phyloP scores from a whole-genome alignment of 2,888 invertebrate species.

The Clostera curtula region DNA sequence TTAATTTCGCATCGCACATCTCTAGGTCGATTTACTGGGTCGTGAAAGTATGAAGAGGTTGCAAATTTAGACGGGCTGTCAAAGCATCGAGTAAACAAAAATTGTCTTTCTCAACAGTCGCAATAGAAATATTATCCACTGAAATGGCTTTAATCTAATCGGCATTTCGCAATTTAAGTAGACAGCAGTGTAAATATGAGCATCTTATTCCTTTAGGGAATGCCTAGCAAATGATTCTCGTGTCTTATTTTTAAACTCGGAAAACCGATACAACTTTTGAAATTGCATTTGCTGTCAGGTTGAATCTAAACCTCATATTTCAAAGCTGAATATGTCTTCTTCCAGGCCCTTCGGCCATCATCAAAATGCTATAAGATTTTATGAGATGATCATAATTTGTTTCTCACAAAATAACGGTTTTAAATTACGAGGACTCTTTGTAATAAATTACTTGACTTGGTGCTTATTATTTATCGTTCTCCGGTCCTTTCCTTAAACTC shows the following conservation, averaged over 20 bases:
- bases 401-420: slow-evolving; percentile 1
- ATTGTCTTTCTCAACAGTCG: not conserved
- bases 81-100: slow-evolving; percentile 6
- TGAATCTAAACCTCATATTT: not conserved
- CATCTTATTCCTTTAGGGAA: no score
- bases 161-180: slow-evolving; percentile 8
- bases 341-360: not conserved
- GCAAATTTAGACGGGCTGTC: slow-evolving; percentile 16
- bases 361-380: not conserved
- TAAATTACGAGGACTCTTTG: no score
- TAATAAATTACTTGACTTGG: no score
- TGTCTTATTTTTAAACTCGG: slow-evolving; percentile 7
- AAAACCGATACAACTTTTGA: not conserved
- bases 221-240: no score
- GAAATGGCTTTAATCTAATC: slow-evolving; percentile 5
- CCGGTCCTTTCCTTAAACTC: no score
- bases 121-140: slow-evolving; percentile 3
- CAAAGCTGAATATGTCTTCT: not conserved
- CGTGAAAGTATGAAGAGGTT: slow-evolving; percentile 21
- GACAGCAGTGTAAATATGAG: no score
- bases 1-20: slow-evolving; percentile 19
- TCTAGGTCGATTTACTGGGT: slow-evolving; percentile 14
- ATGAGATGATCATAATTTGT: not conserved
- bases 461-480: no score
- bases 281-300: not conserved